Conservation (phyloP, 2,113 vertebrate genomes). For the Nothoprocta perdicaria region DNA sequence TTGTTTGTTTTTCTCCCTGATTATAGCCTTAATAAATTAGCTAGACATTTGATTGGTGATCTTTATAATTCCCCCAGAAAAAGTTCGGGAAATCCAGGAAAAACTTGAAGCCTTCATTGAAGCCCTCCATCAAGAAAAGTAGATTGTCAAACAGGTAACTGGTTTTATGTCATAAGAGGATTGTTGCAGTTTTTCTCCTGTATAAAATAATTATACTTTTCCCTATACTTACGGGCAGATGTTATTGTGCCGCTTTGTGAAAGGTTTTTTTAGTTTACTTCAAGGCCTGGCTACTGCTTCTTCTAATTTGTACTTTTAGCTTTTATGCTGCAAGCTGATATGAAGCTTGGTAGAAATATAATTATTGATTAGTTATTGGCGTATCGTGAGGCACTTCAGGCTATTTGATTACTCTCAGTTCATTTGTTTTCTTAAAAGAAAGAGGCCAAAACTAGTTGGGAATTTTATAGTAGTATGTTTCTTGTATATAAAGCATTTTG, state of each 20-base stretch:
- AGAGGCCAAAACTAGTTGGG: background rate
- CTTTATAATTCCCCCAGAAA: conserved; percentile 83
- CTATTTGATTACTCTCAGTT: background rate
- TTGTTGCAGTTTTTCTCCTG: background rate
- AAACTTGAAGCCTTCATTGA: conserved; percentile 99
- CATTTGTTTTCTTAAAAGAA: background rate
- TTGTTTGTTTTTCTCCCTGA: background rate
- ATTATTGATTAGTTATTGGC: background rate
- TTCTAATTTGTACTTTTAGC: background rate
- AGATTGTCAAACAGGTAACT: conserved; percentile 67
- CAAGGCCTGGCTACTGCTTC: background rate
- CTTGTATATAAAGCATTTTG: background rate
- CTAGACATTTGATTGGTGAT: background rate
- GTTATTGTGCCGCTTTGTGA: background rate
- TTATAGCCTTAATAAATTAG: background rate
- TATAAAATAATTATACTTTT: background rate
- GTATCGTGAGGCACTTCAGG: background rate
- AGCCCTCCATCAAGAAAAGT: conserved; percentile 98
- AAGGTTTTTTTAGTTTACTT: background rate
- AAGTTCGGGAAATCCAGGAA: conserved; percentile 99
- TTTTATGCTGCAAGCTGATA: background rate
- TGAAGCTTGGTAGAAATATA: background rate
- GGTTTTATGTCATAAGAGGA: background rate
- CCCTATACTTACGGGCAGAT: background rate
- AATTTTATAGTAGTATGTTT: background rate